A percentile compares a stretch with the other conserved stretches of the same genome.
These are phyloP conservation scores for Peromyscus aztecus DNA, from an alignment of 2,797 vertebrate species.

Conservation along the genomic window DNA sequence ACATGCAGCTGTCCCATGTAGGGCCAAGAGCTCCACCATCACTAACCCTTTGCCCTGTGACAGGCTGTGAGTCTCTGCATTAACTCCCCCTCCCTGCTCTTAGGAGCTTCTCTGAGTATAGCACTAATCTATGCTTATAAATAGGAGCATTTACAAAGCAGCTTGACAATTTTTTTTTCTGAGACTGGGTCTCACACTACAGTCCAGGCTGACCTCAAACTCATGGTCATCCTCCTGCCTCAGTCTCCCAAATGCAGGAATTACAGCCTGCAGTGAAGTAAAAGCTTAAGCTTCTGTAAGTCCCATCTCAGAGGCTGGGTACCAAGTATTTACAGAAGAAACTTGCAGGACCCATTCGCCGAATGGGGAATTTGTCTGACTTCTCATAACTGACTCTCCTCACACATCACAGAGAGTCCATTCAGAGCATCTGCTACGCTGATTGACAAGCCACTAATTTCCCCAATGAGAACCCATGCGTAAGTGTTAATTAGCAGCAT, in stretches of 20 bases:
- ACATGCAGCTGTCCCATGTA: not conserved
- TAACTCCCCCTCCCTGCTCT: not conserved
- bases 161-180: not conserved
- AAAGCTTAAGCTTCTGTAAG: not conserved
- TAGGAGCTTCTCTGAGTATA: not conserved
- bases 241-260: not conserved
- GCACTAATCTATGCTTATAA: not conserved
- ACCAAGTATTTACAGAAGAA: not conserved
- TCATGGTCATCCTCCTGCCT: not conserved
- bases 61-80: not conserved
- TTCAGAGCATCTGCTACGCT: conserved; percentile 50
- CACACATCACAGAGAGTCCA: not conserved
- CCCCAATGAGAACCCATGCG: conserved; percentile 42
- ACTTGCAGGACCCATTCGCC: not conserved
- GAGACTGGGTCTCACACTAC: not conserved
- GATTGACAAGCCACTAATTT: conserved; percentile 63
- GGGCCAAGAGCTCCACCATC: not conserved
- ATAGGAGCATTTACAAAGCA: not conserved
- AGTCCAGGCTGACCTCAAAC: not conserved
- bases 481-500: conserved; percentile 72
- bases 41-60: not conserved
- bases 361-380: conserved; percentile 1
- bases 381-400: not conserved
- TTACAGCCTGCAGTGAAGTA: not conserved
- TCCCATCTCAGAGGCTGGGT: not conserved